Conservation (phyloP, 2,113 vertebrate species). For the Pseudorhombus dupliciocellatus region DNA sequence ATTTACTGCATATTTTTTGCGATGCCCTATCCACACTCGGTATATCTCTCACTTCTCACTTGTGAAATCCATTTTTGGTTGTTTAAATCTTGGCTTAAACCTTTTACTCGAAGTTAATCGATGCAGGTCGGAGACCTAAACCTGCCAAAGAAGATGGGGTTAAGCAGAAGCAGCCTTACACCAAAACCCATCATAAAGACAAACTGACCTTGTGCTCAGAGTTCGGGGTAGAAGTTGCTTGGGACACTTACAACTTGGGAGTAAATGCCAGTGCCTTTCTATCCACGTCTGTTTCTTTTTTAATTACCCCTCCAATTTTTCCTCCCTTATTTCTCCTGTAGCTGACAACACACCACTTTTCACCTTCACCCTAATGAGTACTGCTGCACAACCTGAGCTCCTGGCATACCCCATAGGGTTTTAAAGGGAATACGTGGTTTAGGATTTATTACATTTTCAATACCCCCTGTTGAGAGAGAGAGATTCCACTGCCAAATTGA, state of each 20-base stretch:
- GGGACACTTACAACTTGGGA: slow-evolving; percentile 19
- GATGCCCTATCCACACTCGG: neutral
- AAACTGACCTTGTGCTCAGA: slow-evolving; percentile 62
- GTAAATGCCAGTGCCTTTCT: slow-evolving; percentile 45
- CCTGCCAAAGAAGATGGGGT: slow-evolving; percentile 35
- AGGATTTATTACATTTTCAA: slow-evolving; percentile 20
- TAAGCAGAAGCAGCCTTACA: slow-evolving; percentile 45
- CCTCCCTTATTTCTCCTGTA: too few species aligned
- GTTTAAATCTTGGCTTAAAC: slow-evolving; percentile 35
- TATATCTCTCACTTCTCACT: slow-evolving; percentile 18
- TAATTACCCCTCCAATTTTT: slow-evolving; percentile 7
- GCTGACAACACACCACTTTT: neutral
- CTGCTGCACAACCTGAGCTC: neutral
- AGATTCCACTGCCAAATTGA: slow-evolving; percentile 36
- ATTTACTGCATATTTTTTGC: neutral
- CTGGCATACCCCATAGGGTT: neutral
- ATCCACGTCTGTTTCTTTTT: slow-evolving; percentile 43
- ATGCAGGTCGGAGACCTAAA: slow-evolving; percentile 47
- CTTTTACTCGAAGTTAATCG: slow-evolving; percentile 50
- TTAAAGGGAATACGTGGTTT: slow-evolving; percentile 9
- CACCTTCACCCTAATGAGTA: slow-evolving; percentile 1
- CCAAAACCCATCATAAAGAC: slow-evolving; percentile 58
- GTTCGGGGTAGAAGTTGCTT: slow-evolving; percentile 47
- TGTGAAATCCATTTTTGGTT: slow-evolving; percentile 34
- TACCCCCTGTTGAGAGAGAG: slow-evolving; percentile 21